Base-by-base conservation (phyloP, 2,888 invertebrate genomes). In the Drosophila cracens region DNA sequence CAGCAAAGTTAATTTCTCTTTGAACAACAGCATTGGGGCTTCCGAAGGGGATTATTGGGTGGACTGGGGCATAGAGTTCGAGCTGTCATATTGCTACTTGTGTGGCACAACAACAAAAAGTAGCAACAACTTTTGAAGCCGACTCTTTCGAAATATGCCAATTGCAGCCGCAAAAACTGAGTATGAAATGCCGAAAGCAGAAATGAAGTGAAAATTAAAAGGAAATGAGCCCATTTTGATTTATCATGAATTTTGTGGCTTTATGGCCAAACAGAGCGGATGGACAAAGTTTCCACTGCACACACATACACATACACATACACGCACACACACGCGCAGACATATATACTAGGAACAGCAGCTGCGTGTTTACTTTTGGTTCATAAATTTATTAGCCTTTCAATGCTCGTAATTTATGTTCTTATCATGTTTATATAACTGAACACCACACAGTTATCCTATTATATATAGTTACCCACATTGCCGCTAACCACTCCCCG, bases 201-300 rank as follows among this genome's bases (percentile, higher is more conserved):
- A 76, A 87, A 73, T 85, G 74, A 86, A 88, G 81, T 76, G 72
- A 68, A 83, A 82, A 87, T 89, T 82, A 82, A 80, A 81, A 87
- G 91, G 90, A 90, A 90, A 90, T 90, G 90, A 89, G 85, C 79
- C 74, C 77, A 82, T 82, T 87, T 86, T 88, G 85, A 90, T 91
- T 90, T 90, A 91, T 90, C 79, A 76, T 81, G 76, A 71, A 76
- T 87, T 72, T 65, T 83, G 83, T 86, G 81, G 83, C 70, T 74
- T 76, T 68, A 65, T 63, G 67, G 70, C 59, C 72, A n/a, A 63
- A 21, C 64, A 43, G 52, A 62, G 38, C 43, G 57, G 52, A 67
- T 54, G 74, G 31, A 56, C 57, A 64, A 43, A 61, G 52, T 49
- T 58, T 56, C 53, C 52, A 46, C 36, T n/a, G 27, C 21, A 40